Conservation (phyloP, 1,140 invertebrate species). For the Triops longicaudatus region DNA sequence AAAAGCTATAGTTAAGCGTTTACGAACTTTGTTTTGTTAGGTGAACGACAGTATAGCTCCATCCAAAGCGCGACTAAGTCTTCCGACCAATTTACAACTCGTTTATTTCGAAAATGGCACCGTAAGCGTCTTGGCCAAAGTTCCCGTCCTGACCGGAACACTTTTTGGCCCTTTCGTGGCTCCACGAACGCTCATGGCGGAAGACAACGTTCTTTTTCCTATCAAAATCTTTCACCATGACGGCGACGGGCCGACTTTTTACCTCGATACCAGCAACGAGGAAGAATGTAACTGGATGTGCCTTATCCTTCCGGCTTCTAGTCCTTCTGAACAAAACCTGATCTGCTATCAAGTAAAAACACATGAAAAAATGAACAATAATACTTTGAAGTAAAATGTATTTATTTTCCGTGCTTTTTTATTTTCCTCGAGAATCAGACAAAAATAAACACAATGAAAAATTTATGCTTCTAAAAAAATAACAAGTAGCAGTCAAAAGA, state of each 20-base stretch:
- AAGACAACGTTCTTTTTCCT: constrained; percentile 38
- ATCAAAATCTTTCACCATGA: constrained; percentile 35
- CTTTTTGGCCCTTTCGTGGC: constrained; percentile 44
- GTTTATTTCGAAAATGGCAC: constrained; percentile 36
- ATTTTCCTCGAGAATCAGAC: no score
- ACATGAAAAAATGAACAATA: no score
- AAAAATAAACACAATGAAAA: no score
- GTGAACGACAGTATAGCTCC: constrained; percentile 34
- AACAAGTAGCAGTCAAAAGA: no score
- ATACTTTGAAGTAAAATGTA: no score
- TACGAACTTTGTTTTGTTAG: constrained; percentile 19
- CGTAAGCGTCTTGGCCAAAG: constrained; percentile 36
- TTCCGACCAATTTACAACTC: constrained; percentile 39
- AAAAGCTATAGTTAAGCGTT: constrained; percentile 24
- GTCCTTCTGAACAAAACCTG: constrained; percentile 48
- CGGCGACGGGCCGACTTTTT: constrained; percentile 36
- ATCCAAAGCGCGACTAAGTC: constrained; percentile 40
- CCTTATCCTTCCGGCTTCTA: constrained; percentile 46
- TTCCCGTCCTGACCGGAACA: constrained; percentile 37
- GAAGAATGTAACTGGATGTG: constrained; percentile 56
- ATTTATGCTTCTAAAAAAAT: no score
- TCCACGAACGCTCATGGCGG: constrained; percentile 37
- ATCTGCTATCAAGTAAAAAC: constrained; percentile 51
- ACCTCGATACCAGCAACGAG: constrained; percentile 47
- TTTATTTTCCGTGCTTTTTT: no score